These are phyloP conservation scores for Pampus argenteus DNA, from an alignment of 2,797 vertebrate genomes.

Conservation along the genomic window DNA sequence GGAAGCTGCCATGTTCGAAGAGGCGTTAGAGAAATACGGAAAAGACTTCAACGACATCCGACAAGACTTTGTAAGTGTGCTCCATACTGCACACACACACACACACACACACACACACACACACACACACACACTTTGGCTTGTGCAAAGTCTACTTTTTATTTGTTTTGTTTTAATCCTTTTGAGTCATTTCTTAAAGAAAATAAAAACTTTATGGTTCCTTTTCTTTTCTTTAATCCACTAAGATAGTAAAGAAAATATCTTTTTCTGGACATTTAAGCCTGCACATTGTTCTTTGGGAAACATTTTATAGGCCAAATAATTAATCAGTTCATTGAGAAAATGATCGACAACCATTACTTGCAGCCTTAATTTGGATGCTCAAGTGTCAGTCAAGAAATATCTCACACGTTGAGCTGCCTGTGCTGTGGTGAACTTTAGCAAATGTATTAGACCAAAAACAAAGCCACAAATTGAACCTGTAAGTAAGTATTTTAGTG, in stretches of 20 bases:
- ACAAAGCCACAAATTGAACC: neutral
- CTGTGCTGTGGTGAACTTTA: neutral
- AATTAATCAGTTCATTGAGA: too few relatives aligned
- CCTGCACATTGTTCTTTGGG: too few relatives aligned
- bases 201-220: too few relatives aligned
- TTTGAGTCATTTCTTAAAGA: too few relatives aligned
- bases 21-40: slow-evolving; percentile 97
- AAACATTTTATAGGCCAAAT: too few relatives aligned
- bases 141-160: neutral
- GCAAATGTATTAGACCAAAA: neutral
- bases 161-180: neutral
- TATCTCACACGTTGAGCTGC: neutral
- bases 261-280: too few relatives aligned
- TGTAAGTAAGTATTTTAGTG: neutral
- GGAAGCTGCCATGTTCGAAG: slow-evolving; percentile 96
- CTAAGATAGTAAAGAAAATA: too few relatives aligned
- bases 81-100: too few relatives aligned
- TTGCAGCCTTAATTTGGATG: neutral
- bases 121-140: too few relatives aligned
- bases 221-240: too few relatives aligned
- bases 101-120: too few relatives aligned
- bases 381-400: neutral
- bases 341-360: neutral
- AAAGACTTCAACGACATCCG: slow-evolving; percentile 99
- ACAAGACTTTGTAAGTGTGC: slow-evolving; percentile 96